Evolutionary conservation across 2,113 vertebrate species (phyloP), one percentile per base, ranked within the genome.

Genomic region (Gambusia holbrooki): DNA sequence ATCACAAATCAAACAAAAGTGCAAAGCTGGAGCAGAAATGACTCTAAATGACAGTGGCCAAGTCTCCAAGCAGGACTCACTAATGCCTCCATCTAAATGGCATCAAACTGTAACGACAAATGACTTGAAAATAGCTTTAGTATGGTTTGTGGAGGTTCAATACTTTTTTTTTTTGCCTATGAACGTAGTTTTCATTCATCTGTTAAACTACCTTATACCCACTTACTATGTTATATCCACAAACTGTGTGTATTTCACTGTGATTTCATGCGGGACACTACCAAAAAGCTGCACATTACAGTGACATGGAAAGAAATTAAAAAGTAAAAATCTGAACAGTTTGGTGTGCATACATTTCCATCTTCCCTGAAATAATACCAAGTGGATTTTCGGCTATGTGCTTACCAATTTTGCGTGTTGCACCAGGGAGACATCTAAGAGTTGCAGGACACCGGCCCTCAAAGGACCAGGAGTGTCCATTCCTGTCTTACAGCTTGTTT

Each of bases 1-100:
- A 92, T 90, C 80, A 85, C 84, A 87, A 90, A 90, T 89, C 87
- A 92, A 88, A 90, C 84, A 87, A 87, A 87, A 85, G 83, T 83
- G 78, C 88, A 88, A 69, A 69, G 86, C 81, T 66, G 62, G 62
- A 88, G 81, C 87, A 83, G 84, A 64, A 74, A 82, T 79, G 83
- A 79, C 81, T 83, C 60, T 12, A 67, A 74, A 61, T 84, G 76
- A 76, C 58, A 54, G 77, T 28, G 69, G 69, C 66, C 66, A 69
- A 84, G 37, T 79, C 83, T 82, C 77, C 69, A 69, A 83, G 79
- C 64, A 71, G 71, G 77, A 61, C 65, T 88, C 73, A 19, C 58
- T 80, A 79, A 84, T 81, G 87, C 79, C 81, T 79, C 22, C 7
- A 48, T 77, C 66, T 85, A 85, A 88, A 76, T 76, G 74, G 58